A percentile compares a stretch with the other conserved stretches of the same genome.
These are phyloP conservation scores for Belonocnema kinseyi DNA, from an alignment of 1,140 invertebrate genomes.

Conservation along the genomic window DNA sequence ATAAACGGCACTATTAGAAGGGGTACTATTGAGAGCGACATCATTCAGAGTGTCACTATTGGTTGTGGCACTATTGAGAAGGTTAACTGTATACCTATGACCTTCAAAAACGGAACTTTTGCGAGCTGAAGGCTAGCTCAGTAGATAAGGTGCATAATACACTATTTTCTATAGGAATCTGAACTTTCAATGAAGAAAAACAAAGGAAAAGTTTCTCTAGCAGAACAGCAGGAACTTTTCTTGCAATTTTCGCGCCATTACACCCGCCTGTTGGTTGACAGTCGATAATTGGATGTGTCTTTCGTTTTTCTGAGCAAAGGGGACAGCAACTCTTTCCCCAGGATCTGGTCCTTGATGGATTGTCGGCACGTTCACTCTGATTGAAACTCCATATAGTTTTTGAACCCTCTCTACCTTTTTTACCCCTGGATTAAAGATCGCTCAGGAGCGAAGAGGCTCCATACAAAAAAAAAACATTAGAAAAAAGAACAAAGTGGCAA, in stretches of 20 bases:
- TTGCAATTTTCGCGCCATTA: constrained; percentile 47
- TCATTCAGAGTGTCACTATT: too few species aligned
- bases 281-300: constrained; percentile 59
- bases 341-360: constrained; percentile 50
- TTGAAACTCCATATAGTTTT: constrained; percentile 31
- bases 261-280: constrained; percentile 48
- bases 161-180: too few species aligned
- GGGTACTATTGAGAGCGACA: too few species aligned
- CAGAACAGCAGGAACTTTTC: constrained; percentile 1
- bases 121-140: too few species aligned
- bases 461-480: background rate
- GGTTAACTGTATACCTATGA: too few species aligned
- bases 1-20: too few species aligned
- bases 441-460: background rate
- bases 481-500: background rate
- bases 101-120: too few species aligned
- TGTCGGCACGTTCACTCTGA: constrained; percentile 34
- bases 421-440: constrained; percentile 17
- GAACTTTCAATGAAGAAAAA: too few species aligned
- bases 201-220: too few species aligned
- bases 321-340: constrained; percentile 34
- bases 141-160: too few species aligned
- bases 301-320: constrained; percentile 38
- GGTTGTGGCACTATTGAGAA: too few species aligned
- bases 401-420: background rate